Percentiles rank a stretch among this genome's conserved stretches.
phyloP scores from a whole-genome alignment of 1,140 invertebrate genomes.

The Heliconius himera region DNA sequence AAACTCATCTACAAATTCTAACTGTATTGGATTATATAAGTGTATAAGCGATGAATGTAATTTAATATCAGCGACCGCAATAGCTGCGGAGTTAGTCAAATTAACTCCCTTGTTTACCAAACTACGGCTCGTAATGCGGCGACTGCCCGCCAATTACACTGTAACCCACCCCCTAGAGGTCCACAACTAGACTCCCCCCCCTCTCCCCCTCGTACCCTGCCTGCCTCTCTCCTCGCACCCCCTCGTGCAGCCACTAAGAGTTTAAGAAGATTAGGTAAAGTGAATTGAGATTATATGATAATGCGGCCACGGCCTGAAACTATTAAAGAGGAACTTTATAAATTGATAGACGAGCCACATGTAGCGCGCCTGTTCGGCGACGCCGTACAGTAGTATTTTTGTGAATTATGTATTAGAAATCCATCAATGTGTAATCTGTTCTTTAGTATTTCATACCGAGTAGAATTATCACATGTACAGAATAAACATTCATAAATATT shows the following conservation, averaged over 20 bases:
- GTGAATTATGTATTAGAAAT: not conserved
- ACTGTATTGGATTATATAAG: not conserved
- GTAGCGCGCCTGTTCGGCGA: no score
- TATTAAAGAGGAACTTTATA: not conserved
- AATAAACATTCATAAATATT: no score
- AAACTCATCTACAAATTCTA: not conserved
- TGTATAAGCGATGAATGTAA: slow-evolving; percentile 18
- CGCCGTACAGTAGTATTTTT: no score
- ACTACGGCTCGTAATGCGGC: slow-evolving; percentile 24
- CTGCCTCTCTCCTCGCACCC: not conserved
- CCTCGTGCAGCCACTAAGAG: not conserved
- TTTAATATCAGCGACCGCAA: slow-evolving; percentile 26
- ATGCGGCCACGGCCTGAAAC: not conserved
- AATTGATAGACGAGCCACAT: not conserved
- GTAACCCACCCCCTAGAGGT: not conserved
- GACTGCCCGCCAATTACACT: slow-evolving; percentile 24
- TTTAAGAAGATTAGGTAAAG: slow-evolving; percentile 32
- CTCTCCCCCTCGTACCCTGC: no score
- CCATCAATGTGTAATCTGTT: no score
- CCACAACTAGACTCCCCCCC: not conserved
- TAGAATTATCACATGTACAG: no score
- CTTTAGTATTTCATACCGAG: no score
- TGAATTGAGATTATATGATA: slow-evolving; percentile 19
- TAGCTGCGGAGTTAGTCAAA: slow-evolving; percentile 18
- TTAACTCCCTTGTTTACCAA: slow-evolving; percentile 30